These are phyloP conservation scores for Choreutis nemorana DNA, from an alignment of 2,888 invertebrate species.

Conservation along the genomic window DNA sequence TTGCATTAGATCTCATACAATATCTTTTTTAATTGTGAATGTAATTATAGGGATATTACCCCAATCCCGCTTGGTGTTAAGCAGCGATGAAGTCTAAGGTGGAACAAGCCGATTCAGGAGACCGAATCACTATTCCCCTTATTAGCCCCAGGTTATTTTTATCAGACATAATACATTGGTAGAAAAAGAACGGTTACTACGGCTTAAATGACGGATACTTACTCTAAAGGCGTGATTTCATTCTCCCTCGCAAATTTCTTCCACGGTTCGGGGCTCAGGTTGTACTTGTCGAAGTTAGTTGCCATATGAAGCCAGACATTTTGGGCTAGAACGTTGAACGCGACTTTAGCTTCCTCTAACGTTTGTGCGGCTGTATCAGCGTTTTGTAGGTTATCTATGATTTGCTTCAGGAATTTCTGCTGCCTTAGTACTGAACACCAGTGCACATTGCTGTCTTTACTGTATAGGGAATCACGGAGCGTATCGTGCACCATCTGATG, in stretches of 20 bases:
- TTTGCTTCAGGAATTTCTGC: constrained; percentile 74
- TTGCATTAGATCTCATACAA: no score
- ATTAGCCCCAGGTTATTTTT: no score
- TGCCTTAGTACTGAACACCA: constrained; percentile 77
- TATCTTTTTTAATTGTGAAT: no score
- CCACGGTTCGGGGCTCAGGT: constrained; percentile 64
- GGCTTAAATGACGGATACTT: no score
- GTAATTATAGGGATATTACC: no score
- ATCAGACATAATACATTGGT: no score
- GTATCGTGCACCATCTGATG: constrained; percentile 68
- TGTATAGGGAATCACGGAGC: constrained; percentile 41
- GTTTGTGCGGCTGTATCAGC: constrained; percentile 54
- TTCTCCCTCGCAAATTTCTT: constrained; percentile 37
- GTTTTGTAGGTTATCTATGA: constrained; percentile 69
- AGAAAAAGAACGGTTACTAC: no score
- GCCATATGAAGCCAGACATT: constrained; percentile 76
- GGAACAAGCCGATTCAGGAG: not conserved
- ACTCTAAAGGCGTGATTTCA: constrained; percentile 26
- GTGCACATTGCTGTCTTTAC: constrained; percentile 74
- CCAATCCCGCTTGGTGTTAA: no score
- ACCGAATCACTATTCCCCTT: no score
- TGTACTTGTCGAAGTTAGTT: constrained; percentile 71
- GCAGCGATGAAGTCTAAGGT: no score
- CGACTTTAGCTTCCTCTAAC: constrained; percentile 57
- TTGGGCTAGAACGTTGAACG: constrained; percentile 67